Evolutionary conservation across 2,888 invertebrate genomes (phyloP).

Genomic region (Heliothis peltigera): DNA sequence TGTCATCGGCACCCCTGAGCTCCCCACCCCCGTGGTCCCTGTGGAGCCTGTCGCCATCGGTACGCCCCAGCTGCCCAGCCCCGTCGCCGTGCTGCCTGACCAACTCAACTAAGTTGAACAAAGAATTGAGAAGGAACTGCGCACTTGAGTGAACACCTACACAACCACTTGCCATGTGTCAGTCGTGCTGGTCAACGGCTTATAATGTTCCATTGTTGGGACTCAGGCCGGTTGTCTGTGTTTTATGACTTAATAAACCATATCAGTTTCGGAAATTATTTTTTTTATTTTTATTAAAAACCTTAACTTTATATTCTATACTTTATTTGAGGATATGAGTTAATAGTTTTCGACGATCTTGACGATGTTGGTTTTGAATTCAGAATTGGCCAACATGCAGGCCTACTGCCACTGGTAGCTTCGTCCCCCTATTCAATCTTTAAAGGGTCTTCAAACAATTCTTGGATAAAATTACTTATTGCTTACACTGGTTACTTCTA

Average conservation of each 20-base stretch:
- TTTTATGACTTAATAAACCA: constrained; percentile 16
- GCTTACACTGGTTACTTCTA: no score
- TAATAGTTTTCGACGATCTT: no score
- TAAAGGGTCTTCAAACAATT: no score
- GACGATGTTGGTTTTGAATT: no score
- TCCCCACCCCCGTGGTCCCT: constrained; percentile 26
- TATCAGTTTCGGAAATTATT: constrained; percentile 18
- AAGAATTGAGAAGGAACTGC: constrained; percentile 15
- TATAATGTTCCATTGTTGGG: background rate
- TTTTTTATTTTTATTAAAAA: constrained; percentile 12
- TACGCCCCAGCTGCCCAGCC: constrained; percentile 36
- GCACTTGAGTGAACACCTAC: constrained; percentile 19
- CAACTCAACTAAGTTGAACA: constrained; percentile 37
- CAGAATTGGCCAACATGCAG: no score
- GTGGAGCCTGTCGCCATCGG: constrained; percentile 36
- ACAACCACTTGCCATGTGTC: constrained; percentile 7
- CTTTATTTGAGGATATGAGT: no score
- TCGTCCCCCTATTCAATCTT: no score
- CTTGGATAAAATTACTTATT: no score
- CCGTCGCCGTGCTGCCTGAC: constrained; percentile 36
- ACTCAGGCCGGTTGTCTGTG: background rate
- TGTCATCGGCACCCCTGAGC: constrained; percentile 26
- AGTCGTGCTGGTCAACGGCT: background rate
- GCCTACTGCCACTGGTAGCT: no score
- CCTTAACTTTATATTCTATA: background rate